Evolutionary conservation across 2,797 vertebrate species (phyloP), one percentile per base, ranked within the genome.

Genomic region (Glossophaga mutica): DNA sequence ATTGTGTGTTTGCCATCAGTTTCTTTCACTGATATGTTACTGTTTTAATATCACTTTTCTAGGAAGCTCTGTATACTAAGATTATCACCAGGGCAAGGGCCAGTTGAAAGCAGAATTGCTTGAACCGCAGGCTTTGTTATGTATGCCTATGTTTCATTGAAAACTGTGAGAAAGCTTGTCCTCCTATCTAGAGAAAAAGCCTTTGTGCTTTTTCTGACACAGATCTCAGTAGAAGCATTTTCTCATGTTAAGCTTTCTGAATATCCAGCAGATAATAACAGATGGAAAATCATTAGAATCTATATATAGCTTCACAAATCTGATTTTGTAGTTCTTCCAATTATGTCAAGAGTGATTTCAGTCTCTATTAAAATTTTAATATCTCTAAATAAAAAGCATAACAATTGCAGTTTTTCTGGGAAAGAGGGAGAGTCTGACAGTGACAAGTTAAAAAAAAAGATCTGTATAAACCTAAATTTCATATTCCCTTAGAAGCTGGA

Each of bases 341-440:
- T 62, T 73, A 59, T 32, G 11, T 77, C 26, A 84, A 92, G 37
- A 83, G 15, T 34, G 22, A 79, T 52, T 73, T 94, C 37, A 83
- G 6, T 26, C 55, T 87, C 62, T 86, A 71, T 71, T 93, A 44
- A 93, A 89, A 91, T 77, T 77, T 73, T 59, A 81, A 90, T 87
- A 79, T 16, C 26, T 91, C n/a, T 94, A 71, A 90, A 93, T 81
- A 86, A 91, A 87, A 44, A 91, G 6, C 24, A 62, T n/a, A 79
- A 9, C 9, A 85, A 55, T 39, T 48, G 19, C 29, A 42, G 5
- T 55, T 82, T 92, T 48, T 57, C 26, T 76, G 42, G 50, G 59
- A 92, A 16, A 79, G 46, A 82, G 26, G 16, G 5, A 76, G 12
- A 83, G 16, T 15, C 59, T 67, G 39, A 22, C 3, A 76, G 19